Evolutionary conservation across 2,113 vertebrate genomes (phyloP).

Genomic region (Engystomops pustulosus): DNA sequence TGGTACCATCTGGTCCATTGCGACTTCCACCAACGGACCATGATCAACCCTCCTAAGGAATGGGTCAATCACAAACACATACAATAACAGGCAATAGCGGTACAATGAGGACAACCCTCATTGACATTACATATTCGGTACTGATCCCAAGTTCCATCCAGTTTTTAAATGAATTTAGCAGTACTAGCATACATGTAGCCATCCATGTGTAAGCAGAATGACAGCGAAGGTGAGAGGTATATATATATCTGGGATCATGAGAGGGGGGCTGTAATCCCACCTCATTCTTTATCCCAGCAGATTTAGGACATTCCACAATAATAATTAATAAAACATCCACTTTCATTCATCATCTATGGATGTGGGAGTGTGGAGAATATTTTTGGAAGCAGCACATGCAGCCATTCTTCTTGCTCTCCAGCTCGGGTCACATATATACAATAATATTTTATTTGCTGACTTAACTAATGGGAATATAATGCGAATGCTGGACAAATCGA

Average conservation of each 20-base stretch:
- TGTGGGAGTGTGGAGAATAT: neutral
- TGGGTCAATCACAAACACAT: no score
- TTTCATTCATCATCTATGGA: constrained; percentile 5
- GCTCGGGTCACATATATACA: neutral
- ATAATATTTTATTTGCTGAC: constrained; percentile 4
- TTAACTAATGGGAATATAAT: neutral
- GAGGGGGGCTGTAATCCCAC: neutral
- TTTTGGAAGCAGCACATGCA: neutral
- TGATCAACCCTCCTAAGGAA: no score
- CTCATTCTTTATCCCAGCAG: neutral
- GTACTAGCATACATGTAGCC: no score
- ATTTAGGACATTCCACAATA: neutral
- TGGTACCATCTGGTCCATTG: no score
- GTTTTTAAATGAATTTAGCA: no score
- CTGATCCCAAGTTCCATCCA: no score
- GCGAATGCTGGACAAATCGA: neutral
- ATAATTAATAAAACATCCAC: neutral
- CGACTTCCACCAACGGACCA: no score
- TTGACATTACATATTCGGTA: no score
- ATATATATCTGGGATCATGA: neutral
- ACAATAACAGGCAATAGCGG: no score
- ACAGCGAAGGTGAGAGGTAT: neutral
- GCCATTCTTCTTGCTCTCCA: neutral
- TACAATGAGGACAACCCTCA: no score
- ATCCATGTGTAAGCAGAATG: neutral